A percentile compares a stretch with the other conserved stretches of the same genome.
Conservation (phyloP, 2,888 invertebrate genomes). For the Perithous albicinctus region DNA sequence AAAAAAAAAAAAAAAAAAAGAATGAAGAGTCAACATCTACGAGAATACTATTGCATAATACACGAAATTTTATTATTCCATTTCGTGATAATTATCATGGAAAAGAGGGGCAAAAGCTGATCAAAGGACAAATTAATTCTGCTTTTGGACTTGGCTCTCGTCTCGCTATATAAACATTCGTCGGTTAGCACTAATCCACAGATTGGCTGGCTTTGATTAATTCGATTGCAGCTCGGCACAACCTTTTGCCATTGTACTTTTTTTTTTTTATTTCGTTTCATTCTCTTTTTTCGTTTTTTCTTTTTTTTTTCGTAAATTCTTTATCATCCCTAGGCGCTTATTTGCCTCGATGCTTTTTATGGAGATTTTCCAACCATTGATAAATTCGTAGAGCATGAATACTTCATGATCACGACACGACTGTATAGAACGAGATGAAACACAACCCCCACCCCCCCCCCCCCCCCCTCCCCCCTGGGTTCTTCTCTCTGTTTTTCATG, state of each 20-base stretch:
- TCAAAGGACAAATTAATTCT: slow-evolving; percentile 52
- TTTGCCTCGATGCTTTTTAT: slow-evolving; percentile 16
- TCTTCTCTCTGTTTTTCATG: slow-evolving; percentile 7
- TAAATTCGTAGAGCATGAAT: slow-evolving; percentile 47
- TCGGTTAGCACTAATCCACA: too few relatives aligned
- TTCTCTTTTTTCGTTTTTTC: too few relatives aligned
- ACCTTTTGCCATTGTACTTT: slow-evolving; percentile 5
- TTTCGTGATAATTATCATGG: slow-evolving; percentile 42
- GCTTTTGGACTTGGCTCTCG: slow-evolving; percentile 22
- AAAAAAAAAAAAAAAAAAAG: too few relatives aligned
- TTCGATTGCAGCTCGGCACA: slow-evolving; percentile 37
- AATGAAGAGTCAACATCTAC: neutral
- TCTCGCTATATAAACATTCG: too few relatives aligned
- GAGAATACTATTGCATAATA: neutral
- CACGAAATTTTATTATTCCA: slow-evolving; percentile 30
- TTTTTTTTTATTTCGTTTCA: too few relatives aligned
- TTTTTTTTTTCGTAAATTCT: neutral
- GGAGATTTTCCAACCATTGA: slow-evolving; percentile 33
- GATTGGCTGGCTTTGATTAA: slow-evolving; percentile 55
- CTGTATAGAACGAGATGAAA: slow-evolving; percentile 20
- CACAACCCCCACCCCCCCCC: too few relatives aligned
- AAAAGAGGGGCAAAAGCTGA: slow-evolving; percentile 29
- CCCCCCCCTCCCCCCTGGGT: too few relatives aligned
- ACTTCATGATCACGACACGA: slow-evolving; percentile 27
- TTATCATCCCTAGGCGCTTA: slow-evolving; percentile 32